Percentiles rank a stretch among this genome's conserved stretches.
These are phyloP conservation scores for Epinotia demarniana DNA, from an alignment of 2,888 invertebrate species.

Conservation along the genomic window DNA sequence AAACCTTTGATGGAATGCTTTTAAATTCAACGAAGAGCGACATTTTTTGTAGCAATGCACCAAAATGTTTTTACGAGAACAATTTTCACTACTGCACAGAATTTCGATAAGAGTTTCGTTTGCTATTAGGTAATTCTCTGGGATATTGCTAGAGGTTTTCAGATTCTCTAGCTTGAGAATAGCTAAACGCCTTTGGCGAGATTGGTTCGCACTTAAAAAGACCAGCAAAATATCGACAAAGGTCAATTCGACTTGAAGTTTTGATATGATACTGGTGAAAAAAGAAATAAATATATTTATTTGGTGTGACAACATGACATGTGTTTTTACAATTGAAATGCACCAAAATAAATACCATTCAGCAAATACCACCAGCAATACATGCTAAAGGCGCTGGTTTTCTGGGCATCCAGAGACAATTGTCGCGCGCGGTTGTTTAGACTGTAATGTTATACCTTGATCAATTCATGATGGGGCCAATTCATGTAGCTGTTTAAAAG, in stretches of 20 bases:
- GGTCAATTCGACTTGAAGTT: neutral
- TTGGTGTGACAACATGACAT: no score
- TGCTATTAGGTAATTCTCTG: constrained; percentile 27
- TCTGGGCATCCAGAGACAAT: no score
- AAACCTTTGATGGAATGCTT: constrained; percentile 26
- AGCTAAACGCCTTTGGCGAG: constrained; percentile 2
- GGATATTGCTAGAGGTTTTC: constrained; percentile 16
- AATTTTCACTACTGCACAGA: constrained; percentile 24
- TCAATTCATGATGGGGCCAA: no score
- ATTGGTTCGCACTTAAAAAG: constrained; percentile 14
- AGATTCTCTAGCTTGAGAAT: constrained; percentile 1
- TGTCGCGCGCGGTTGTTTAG: no score
- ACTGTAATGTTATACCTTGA: no score
- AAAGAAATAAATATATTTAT: no score
- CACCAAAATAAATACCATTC: no score
- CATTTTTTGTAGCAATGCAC: constrained; percentile 32
- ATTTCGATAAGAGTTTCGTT: constrained; percentile 22
- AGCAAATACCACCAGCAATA: no score
- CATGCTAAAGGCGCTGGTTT: no score
- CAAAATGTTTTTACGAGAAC: constrained; percentile 16
- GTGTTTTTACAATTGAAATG: no score
- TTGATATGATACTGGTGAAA: no score
- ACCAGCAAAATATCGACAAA: neutral
- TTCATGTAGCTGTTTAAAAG: no score
- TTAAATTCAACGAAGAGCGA: constrained; percentile 11